Percentiles rank a stretch among this genome's conserved stretches.
Conservation (phyloP, 2,113 vertebrate genomes). For the Puma concolor region DNA sequence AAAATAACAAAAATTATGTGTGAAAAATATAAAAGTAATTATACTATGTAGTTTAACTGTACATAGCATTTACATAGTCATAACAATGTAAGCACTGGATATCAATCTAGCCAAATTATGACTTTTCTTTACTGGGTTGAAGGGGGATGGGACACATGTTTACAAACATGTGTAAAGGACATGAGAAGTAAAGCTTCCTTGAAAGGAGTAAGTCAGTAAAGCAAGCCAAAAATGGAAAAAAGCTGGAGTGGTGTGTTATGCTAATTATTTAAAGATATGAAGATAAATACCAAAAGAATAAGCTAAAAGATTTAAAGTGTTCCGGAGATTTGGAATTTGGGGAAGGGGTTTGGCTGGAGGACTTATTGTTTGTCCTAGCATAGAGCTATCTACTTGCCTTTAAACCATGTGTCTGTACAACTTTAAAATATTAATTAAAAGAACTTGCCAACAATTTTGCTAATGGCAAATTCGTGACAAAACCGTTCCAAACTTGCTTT, state of each 20-base stretch:
- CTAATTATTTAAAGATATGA: conserved; percentile 14
- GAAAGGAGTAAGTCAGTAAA: neutral
- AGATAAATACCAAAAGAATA: neutral
- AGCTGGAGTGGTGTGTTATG: neutral
- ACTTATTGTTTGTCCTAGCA: neutral
- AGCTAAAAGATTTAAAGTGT: neutral
- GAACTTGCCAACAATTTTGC: neutral
- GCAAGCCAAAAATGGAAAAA: neutral
- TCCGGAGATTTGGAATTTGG: neutral
- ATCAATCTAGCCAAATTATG: neutral
- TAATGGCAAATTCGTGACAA: neutral
- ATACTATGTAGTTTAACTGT: neutral
- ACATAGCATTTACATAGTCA: neutral
- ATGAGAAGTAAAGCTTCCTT: neutral
- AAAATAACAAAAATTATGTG: neutral
- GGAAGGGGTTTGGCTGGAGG: neutral
- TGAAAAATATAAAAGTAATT: neutral
- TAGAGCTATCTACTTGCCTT: neutral
- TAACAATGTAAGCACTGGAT: neutral
- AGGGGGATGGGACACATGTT: neutral
- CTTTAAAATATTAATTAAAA: neutral
- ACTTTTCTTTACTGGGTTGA: neutral
- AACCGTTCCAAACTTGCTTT: neutral
- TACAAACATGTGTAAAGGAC: neutral
- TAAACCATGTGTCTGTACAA: neutral